phyloP scores from a whole-genome alignment of 2,113 vertebrate genomes.

The Hippolais icterina region DNA sequence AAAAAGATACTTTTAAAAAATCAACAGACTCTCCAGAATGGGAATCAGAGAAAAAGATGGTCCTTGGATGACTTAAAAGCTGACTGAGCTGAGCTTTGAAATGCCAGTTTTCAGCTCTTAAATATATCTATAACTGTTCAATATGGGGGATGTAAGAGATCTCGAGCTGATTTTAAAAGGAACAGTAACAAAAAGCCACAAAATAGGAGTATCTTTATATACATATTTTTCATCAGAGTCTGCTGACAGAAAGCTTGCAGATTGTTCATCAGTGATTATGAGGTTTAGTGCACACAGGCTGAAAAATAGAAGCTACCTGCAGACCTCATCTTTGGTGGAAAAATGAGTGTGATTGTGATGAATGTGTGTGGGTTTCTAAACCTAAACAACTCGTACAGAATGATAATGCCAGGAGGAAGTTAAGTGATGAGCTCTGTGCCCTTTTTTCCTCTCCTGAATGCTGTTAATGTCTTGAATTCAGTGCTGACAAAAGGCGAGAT shows the following conservation, averaged over 20 bases:
- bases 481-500: not conserved
- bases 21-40: not conserved
- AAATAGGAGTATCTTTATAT: not conserved
- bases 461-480: not conserved
- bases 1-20: not conserved
- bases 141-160: not conserved
- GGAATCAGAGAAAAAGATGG: not conserved
- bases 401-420: not conserved
- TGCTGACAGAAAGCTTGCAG: not conserved
- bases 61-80: not conserved
- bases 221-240: not conserved
- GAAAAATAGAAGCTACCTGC: not conserved
- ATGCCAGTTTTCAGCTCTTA: not conserved
- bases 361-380: not conserved
- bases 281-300: not conserved
- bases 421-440: not conserved
- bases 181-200: not conserved
- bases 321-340: not conserved
- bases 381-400: not conserved
- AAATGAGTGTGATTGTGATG: not conserved
- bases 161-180: not conserved
- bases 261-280: not conserved
- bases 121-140: not conserved
- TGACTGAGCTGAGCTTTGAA: not conserved
- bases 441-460: not conserved